These are phyloP conservation scores for Siphamia tubifer DNA, from an alignment of 2,113 vertebrate genomes.

Conservation along the genomic window DNA sequence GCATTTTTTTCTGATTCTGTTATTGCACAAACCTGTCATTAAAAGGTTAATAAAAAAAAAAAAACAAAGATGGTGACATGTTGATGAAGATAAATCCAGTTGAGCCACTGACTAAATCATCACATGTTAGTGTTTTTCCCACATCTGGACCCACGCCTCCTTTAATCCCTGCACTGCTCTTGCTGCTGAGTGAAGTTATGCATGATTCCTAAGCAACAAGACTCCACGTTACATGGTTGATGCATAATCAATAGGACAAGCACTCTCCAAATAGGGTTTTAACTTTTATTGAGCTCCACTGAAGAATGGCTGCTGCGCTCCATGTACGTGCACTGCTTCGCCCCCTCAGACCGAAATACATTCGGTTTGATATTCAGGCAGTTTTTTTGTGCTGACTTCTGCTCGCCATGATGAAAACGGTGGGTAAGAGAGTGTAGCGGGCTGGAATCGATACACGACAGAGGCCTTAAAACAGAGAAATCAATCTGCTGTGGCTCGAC, in stretches of 20 bases:
- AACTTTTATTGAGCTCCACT: slow-evolving; percentile 59
- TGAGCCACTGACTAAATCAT: slow-evolving; percentile 64
- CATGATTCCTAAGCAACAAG: slow-evolving; percentile 42
- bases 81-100: too few species aligned
- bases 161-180: background rate
- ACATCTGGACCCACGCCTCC: slow-evolving; percentile 9
- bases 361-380: slow-evolving; percentile 17
- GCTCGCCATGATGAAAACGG: slow-evolving; percentile 17
- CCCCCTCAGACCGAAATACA: slow-evolving; percentile 20
- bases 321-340: background rate
- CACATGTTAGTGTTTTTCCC: background rate
- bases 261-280: slow-evolving; percentile 63
- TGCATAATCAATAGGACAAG: slow-evolving; percentile 73
- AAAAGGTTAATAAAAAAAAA: slow-evolving; percentile 9
- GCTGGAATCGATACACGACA: slow-evolving; percentile 24
- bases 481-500: slow-evolving; percentile 26
- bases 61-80: background rate
- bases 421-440: slow-evolving; percentile 20
- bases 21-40: too few species aligned
- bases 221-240: slow-evolving; percentile 48
- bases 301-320: slow-evolving; percentile 35
- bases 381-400: slow-evolving; percentile 35
- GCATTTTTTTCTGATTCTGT: too few species aligned
- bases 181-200: slow-evolving; percentile 11
- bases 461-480: slow-evolving; percentile 34